Evolutionary conservation across 2,888 invertebrate species (phyloP), one percentile per base, ranked within the genome.

Genomic region (Chrysina gloriosa): DNA sequence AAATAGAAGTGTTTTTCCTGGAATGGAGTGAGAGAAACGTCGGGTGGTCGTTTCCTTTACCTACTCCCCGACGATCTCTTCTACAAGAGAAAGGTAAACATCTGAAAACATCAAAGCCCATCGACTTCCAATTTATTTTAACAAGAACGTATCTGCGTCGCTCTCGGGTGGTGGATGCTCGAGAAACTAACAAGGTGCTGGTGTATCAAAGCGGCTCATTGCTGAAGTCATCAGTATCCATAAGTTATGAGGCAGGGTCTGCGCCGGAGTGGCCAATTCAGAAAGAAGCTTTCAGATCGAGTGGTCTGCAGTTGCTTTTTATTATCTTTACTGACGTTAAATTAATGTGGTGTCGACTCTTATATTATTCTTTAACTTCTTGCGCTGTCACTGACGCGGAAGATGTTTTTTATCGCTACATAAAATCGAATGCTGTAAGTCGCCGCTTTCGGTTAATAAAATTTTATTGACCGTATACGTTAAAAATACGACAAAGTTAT

Each of bases 161-260:
- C 58, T 21, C 68, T 50, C 54, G 58, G 58, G 58, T 61, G 74
- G 72, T 72, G 73, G 72, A 74, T 71, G 71, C 73, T 68, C 63
- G 63, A 65, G 70, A 63, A 74, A 77, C 79, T 82, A 82, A 82
- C 82, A 81, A 82, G 80, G 80, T 78, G 77, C 75, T 73, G 76
- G 75, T 73, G 76, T 75, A 77, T 76, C 77, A 76, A 76, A 76
- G 75, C 71, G 71, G 70, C 86, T 90, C 89, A 89, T 90, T 90
- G 88, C 84, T 81, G 82, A 84, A 86, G 89, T 89, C 90, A 90
- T 89, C 89, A 90, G 90, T 90, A 90, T 90, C 88, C 90, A 90
- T 90, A 90, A 90, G 89, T 85, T 89, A 90, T 89, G 86, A 89
- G 88, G 77, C 79, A 72, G 75, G 76, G 75, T 74, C 75, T 75